Evolutionary conservation across 2,797 vertebrate genomes (phyloP).

Genomic region (Sebastes hubbsi): DNA sequence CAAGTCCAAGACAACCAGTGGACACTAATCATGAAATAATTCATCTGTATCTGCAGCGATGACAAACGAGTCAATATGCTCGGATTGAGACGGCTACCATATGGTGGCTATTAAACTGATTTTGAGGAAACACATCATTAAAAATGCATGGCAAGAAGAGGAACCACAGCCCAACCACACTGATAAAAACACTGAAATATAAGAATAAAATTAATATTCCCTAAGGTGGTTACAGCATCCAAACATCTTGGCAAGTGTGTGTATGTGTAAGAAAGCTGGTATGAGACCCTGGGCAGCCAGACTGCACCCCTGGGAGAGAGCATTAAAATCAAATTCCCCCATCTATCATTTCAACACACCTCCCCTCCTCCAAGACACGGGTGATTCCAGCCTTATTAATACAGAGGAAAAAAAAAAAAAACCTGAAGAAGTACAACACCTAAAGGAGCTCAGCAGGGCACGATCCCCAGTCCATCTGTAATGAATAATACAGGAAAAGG

Average conservation of each 20-base stretch:
- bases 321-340: conserved; percentile 63
- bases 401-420: neutral
- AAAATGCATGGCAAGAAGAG: conserved; percentile 22
- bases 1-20: neutral
- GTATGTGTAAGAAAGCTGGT: conserved; percentile 16
- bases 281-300: conserved; percentile 42
- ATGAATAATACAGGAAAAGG: conserved; percentile 45
- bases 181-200: neutral
- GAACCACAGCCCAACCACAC: neutral
- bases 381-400: conserved; percentile 30
- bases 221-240: conserved; percentile 8
- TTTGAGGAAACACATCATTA: conserved; percentile 32
- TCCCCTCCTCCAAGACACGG: conserved; percentile 41
- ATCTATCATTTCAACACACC: conserved; percentile 53
- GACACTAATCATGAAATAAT: neutral
- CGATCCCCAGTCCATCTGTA: conserved; percentile 35
- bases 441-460: conserved; percentile 26
- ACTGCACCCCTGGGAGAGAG: conserved; percentile 57
- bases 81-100: conserved; percentile 5
- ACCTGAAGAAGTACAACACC: conserved; percentile 3
- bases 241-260: conserved; percentile 13
- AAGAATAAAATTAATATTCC: neutral
- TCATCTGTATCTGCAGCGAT: neutral
- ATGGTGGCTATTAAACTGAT: conserved; percentile 16
- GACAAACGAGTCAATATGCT: conserved; percentile 28